Evolutionary conservation across 2,888 invertebrate genomes (phyloP).

Genomic region (Hartigia nigra): DNA sequence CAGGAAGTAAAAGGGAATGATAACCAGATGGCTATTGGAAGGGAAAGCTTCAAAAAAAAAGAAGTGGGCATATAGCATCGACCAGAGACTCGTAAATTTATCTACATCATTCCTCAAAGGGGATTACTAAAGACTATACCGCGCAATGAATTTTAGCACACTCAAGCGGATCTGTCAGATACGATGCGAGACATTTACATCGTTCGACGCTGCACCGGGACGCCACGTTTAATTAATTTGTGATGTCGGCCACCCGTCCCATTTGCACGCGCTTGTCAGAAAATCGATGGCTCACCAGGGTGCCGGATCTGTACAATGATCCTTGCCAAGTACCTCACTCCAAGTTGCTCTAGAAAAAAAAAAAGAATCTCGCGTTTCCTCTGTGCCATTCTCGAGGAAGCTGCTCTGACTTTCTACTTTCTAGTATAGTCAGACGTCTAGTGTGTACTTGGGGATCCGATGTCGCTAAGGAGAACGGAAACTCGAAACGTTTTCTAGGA

Average conservation of each 20-base stretch:
- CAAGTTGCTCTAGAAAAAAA: not conserved
- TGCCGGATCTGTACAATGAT: not conserved
- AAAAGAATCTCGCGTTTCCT: not conserved
- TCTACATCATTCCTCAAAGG: constrained; percentile 21
- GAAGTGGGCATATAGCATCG: constrained; percentile 5
- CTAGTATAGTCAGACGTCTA: not conserved
- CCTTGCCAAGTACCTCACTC: not conserved
- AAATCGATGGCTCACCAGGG: constrained; percentile 2
- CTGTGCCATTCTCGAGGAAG: not conserved
- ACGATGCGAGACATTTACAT: constrained; percentile 25
- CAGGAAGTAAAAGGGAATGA: not conserved
- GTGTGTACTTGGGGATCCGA: not conserved
- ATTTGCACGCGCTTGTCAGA: constrained; percentile 11
- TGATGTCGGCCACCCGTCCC: constrained; percentile 19
- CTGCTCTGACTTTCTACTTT: not conserved
- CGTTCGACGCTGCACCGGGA: constrained; percentile 8
- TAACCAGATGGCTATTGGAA: not conserved
- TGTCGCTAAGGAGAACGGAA: not conserved
- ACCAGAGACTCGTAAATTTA: constrained; percentile 14
- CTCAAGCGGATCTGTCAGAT: constrained; percentile 25
- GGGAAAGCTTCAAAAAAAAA: not conserved
- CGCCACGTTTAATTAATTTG: constrained; percentile 27
- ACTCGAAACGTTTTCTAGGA: not conserved
- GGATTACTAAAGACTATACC: constrained; percentile 18
- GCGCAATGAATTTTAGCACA: constrained; percentile 24